phyloP scores from a whole-genome alignment of 2,888 invertebrate genomes.

The Allolobophora icterica region DNA sequence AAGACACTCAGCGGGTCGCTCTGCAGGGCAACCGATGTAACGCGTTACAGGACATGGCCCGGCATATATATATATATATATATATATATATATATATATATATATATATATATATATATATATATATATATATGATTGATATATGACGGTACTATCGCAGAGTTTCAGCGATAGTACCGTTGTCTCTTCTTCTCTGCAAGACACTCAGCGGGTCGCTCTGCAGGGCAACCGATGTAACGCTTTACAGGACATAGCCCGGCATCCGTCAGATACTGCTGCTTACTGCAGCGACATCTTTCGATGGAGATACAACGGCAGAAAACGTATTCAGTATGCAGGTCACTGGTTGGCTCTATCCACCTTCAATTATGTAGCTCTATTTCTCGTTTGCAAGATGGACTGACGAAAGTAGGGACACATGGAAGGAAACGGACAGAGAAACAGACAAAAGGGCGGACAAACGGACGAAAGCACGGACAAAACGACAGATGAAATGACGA shows the following conservation, averaged over 20 bases:
- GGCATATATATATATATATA: too few species aligned
- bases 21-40: background rate
- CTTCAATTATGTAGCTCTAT: conserved; percentile 3
- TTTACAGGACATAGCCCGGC: background rate
- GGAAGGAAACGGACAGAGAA: background rate
- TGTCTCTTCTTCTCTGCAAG: too few species aligned
- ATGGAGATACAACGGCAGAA: background rate
- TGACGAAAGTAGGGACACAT: background rate
- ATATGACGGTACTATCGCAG: too few species aligned
- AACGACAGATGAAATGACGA: background rate
- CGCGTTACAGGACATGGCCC: background rate
- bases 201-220: background rate
- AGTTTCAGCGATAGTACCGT: too few species aligned
- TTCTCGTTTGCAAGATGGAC: background rate
- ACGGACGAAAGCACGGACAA: too few species aligned
- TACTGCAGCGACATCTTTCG: background rate
- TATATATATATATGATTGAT: too few species aligned
- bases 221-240: background rate
- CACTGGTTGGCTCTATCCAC: background rate
- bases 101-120: too few species aligned
- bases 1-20: background rate
- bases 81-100: too few species aligned
- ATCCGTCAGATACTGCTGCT: background rate
- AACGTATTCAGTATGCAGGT: background rate
- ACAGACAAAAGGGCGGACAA: too few species aligned